Evolutionary conservation across 2,888 invertebrate genomes (phyloP).

Genomic region (Cosmopolites sordidus): DNA sequence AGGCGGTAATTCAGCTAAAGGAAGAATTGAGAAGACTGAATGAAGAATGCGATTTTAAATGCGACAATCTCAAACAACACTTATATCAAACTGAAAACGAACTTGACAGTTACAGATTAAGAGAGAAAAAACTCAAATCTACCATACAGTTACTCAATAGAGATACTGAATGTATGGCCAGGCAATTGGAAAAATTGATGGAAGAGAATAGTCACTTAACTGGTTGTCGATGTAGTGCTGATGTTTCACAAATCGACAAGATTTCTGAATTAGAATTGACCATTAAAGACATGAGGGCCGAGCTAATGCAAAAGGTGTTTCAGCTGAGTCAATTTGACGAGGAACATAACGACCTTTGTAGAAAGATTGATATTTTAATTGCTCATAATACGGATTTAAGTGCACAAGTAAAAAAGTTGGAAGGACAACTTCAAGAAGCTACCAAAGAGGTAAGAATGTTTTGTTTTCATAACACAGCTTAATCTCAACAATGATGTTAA

Average conservation of each 20-base stretch:
- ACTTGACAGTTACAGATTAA: slow-evolving; percentile 3
- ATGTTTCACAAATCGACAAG: background rate
- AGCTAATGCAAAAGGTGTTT: slow-evolving; percentile 4
- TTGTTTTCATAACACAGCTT: no score
- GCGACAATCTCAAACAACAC: background rate
- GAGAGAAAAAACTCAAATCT: slow-evolving; percentile 2
- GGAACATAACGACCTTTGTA: slow-evolving; percentile 12
- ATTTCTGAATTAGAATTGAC: slow-evolving; percentile 4
- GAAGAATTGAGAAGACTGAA: background rate
- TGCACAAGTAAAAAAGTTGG: background rate
- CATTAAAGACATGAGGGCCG: slow-evolving; percentile 5
- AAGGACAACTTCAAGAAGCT: background rate
- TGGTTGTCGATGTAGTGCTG: background rate
- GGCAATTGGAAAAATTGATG: background rate
- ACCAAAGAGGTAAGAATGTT: slow-evolving; percentile 3
- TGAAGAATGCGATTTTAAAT: background rate
- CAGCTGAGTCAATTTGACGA: slow-evolving; percentile 17
- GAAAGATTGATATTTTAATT: slow-evolving; percentile 11
- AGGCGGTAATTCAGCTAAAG: background rate
- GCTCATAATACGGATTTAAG: slow-evolving; percentile 5
- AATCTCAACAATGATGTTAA: no score
- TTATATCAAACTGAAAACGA: slow-evolving; percentile 10
- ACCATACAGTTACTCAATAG: background rate
- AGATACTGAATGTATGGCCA: no score
- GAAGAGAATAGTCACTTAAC: background rate